These are phyloP conservation scores for Hydrolagus colliei DNA, from an alignment of 2,797 vertebrate genomes.

Conservation along the genomic window DNA sequence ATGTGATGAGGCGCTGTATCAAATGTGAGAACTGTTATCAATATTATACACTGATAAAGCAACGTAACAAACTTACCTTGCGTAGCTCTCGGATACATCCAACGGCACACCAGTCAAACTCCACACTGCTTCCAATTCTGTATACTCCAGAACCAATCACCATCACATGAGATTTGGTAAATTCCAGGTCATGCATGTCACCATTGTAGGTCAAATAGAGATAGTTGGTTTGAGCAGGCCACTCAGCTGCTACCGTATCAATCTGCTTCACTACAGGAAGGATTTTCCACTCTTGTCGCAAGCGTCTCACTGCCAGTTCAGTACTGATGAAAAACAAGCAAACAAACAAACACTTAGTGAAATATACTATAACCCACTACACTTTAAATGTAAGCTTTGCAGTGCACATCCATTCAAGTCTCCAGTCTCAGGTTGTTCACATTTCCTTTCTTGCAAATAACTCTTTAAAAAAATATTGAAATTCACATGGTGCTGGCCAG, in stretches of 20 bases:
- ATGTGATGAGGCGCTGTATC: too few relatives aligned
- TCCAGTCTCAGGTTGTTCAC: too few relatives aligned
- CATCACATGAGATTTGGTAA: conserved; percentile 77
- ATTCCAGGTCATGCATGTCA: conserved; percentile 70
- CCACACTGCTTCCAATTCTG: conserved; percentile 93
- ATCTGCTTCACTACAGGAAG: conserved; percentile 92
- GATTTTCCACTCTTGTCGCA: conserved; percentile 78
- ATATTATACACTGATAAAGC: neutral
- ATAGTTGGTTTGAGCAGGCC: conserved; percentile 93
- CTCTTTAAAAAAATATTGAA: too few relatives aligned
- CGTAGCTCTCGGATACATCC: conserved; percentile 91
- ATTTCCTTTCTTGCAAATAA: too few relatives aligned
- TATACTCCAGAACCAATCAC: conserved; percentile 93
- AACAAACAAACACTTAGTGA: neutral
- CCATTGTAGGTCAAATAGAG: conserved; percentile 91
- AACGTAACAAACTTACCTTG: conserved; percentile 57
- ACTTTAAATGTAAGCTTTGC: neutral
- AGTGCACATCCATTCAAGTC: too few relatives aligned
- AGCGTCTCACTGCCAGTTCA: conserved; percentile 83
- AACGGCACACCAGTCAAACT: conserved; percentile 95
- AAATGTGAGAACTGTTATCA: too few relatives aligned
- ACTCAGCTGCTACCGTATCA: conserved; percentile 91
- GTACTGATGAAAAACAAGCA: conserved; percentile 59
- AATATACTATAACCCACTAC: neutral
- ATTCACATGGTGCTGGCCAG: too few relatives aligned